Conservation (phyloP, 2,888 invertebrate genomes). For the Ormyrus nitidulus region DNA sequence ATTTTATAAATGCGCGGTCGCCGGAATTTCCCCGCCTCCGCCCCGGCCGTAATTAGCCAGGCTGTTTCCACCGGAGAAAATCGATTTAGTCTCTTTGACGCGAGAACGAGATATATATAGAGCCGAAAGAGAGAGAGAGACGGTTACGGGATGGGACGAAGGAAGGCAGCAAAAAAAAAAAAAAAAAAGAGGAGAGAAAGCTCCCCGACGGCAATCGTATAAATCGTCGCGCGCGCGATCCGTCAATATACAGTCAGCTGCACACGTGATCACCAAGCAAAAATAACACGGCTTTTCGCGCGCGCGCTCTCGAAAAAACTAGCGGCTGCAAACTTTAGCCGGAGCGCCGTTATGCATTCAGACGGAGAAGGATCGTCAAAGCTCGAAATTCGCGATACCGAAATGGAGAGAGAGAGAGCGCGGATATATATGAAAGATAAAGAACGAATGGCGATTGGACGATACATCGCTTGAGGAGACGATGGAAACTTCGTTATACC, state of each 20-base stretch:
- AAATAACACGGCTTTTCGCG: constrained; percentile 31
- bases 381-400: constrained; percentile 61
- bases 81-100: constrained; percentile 44
- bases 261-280: constrained; percentile 45
- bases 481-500: too few species aligned
- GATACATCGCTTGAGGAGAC: too few species aligned
- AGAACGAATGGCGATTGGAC: too few species aligned
- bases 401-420: neutral
- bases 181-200: neutral
- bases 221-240: constrained; percentile 29
- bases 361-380: constrained; percentile 15
- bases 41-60: constrained; percentile 38
- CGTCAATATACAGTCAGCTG: neutral
- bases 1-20: constrained; percentile 26
- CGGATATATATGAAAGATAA: neutral
- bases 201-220: constrained; percentile 19
- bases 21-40: constrained; percentile 12
- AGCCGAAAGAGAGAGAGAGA: neutral
- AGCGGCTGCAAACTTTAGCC: too few species aligned
- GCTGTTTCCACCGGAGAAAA: constrained; percentile 26
- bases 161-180: neutral
- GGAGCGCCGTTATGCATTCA: too few species aligned
- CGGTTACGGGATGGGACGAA: neutral
- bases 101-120: constrained; percentile 12
- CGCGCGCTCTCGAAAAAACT: neutral